Evolutionary conservation across 2,797 vertebrate species (phyloP).

Genomic region (Dicrostonyx torquatus): DNA sequence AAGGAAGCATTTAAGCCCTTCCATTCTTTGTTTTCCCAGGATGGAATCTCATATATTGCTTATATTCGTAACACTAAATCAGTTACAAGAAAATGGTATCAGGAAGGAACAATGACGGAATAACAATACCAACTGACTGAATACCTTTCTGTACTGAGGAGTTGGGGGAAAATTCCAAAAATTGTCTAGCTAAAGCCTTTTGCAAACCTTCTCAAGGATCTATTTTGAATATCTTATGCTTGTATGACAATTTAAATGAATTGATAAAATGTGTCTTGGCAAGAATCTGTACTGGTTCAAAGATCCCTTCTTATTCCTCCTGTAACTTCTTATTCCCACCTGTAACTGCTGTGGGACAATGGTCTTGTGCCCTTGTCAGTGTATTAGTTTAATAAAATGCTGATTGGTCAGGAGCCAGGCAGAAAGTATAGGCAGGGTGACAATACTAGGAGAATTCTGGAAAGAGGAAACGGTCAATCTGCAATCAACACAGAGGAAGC

Average conservation of each 20-base stretch:
- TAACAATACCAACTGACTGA: accelerated
- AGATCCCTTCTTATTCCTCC: background rate
- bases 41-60: background rate
- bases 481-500: too few relatives aligned
- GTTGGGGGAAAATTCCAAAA: background rate
- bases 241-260: background rate
- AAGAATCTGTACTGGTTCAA: background rate
- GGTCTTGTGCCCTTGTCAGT: too few relatives aligned
- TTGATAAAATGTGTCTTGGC: background rate
- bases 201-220: background rate
- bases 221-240: background rate
- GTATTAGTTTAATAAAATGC: too few relatives aligned
- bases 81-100: background rate
- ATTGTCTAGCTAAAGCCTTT: background rate
- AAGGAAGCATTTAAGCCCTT: background rate
- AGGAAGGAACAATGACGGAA: background rate
- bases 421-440: too few relatives aligned
- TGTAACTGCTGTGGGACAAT: background rate
- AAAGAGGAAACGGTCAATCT: too few relatives aligned
- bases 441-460: too few relatives aligned
- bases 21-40: background rate
- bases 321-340: too few relatives aligned
- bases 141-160: background rate
- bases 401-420: too few relatives aligned
- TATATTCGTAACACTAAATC: background rate